Conservation (phyloP, 2,797 vertebrate species). For the Babyrousa celebensis region DNA sequence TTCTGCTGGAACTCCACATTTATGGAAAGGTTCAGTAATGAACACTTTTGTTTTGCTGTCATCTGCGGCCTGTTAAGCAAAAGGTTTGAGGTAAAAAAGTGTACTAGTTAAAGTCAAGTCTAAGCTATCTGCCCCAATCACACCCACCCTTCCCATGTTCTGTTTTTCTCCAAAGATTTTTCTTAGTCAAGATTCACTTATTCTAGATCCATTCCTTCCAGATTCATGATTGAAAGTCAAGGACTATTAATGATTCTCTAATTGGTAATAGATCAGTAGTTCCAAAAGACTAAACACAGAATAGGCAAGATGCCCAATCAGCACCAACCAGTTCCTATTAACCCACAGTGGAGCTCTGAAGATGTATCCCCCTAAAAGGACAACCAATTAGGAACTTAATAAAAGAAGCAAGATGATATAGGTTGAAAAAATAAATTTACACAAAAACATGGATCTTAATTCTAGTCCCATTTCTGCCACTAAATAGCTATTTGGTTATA, state of each 20-base stretch:
- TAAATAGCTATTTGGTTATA: background rate
- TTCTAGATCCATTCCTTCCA: slow-evolving; percentile 55
- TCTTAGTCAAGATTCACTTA: slow-evolving; percentile 39
- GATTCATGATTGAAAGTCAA: slow-evolving; percentile 20
- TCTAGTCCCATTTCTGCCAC: background rate
- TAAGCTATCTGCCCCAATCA: background rate
- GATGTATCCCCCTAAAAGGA: background rate
- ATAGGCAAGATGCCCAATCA: background rate
- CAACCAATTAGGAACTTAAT: background rate
- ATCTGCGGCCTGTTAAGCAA: slow-evolving; percentile 90
- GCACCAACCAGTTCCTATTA: background rate
- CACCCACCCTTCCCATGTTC: background rate
- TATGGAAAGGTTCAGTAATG: slow-evolving; percentile 89
- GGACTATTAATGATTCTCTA: slow-evolving; percentile 18
- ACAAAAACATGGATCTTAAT: background rate
- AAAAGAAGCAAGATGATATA: background rate
- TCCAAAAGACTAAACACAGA: slow-evolving; percentile 28
- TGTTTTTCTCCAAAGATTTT: slow-evolving; percentile 4
- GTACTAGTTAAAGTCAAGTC: background rate
- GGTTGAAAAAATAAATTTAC: background rate
- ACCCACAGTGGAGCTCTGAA: background rate
- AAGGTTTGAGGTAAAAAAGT: slow-evolving; percentile 46
- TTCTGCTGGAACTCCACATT: slow-evolving; percentile 84
- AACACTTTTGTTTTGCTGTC: slow-evolving; percentile 89
- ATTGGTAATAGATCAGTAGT: slow-evolving; percentile 21